Evolutionary conservation across 2,888 invertebrate genomes (phyloP).

Genomic region (Phyllotreta cruciferae): DNA sequence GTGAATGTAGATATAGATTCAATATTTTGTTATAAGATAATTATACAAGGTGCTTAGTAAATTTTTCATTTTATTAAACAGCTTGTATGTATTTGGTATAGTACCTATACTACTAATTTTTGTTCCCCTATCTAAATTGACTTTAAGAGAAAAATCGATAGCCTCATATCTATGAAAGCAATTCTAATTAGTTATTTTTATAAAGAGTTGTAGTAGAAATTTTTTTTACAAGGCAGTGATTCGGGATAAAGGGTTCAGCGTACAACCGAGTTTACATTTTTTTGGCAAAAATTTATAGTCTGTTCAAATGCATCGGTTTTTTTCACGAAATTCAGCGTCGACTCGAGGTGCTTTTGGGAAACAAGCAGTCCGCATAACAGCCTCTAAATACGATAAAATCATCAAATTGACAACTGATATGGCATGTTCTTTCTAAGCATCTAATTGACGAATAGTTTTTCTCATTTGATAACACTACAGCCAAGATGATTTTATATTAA

Average conservation of each 20-base stretch:
- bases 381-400: constrained; percentile 56
- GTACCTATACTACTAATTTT: background rate
- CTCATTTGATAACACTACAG: constrained; percentile 47
- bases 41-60: too few relatives aligned
- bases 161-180: too few relatives aligned
- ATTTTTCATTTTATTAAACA: too few relatives aligned
- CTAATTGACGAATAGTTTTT: constrained; percentile 58
- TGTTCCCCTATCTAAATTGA: constrained; percentile 6
- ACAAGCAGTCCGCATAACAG: constrained; percentile 57
- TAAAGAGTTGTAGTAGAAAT: too few relatives aligned
- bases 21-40: too few relatives aligned
- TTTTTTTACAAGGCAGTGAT: too few relatives aligned
- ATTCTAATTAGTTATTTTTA: too few relatives aligned
- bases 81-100: too few relatives aligned
- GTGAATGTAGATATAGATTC: too few relatives aligned
- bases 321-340: background rate
- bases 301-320: background rate
- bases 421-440: constrained; percentile 56
- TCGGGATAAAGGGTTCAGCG: too few relatives aligned
- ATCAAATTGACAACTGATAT: constrained; percentile 60
- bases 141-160: background rate
- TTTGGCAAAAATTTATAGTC: too few relatives aligned
- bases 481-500: constrained; percentile 43
- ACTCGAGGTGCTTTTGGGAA: constrained; percentile 32
- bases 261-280: too few relatives aligned